Base-by-base conservation (phyloP, 2,797 vertebrate species). In the Dendrocincla tyrannina region DNA sequence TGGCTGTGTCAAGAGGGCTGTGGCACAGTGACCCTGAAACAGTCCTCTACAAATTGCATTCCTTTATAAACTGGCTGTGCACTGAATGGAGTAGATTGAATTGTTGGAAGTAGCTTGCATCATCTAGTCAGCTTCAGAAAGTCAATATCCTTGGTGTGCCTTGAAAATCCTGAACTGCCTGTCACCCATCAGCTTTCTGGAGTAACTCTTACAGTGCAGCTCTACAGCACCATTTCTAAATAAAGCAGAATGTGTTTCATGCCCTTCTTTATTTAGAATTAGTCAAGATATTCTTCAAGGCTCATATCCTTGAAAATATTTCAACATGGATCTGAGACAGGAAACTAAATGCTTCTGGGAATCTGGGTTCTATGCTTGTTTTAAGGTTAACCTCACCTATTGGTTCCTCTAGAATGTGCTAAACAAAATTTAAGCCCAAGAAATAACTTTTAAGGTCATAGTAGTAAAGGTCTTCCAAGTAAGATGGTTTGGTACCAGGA, bases 11-110 rank as follows among this genome's bases (percentile, higher is more conserved):
- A 93, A 93, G 80, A 94, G 49, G 72, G 16, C 46, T 91, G 59
- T 63, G 66, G 37, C 79, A 92, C 76, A 50, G 66, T 95, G 70
- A 95, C 82, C 88, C 91, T 86, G 85, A 95, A 92, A 67, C 41
- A 78, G 76, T 56, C 70, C 39, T 93, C 16, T 77, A 50, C 50
- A 96, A 70, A 92, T 94, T 87, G 17, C n/a, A 76, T 49, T 88
- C 44, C 81, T 93, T 94, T 96, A 72, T 81, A 84, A 89, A 94
- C 73, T 92, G 18, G 1, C 35, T 95, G 3, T 80, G 27, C 63
- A 64, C 62, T 88, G 56, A 93, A 60, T 84, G 24, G 49, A 82
- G 19, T 59, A 89, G 86, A 94, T 85, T 96, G 89, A 96, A 95
- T 93, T 96, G 80, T 70, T 95, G 74, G 52, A 96, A 96, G 85